Evolutionary conservation across 2,888 invertebrate genomes (phyloP).

Genomic region (Netelia fuscicornis): DNA sequence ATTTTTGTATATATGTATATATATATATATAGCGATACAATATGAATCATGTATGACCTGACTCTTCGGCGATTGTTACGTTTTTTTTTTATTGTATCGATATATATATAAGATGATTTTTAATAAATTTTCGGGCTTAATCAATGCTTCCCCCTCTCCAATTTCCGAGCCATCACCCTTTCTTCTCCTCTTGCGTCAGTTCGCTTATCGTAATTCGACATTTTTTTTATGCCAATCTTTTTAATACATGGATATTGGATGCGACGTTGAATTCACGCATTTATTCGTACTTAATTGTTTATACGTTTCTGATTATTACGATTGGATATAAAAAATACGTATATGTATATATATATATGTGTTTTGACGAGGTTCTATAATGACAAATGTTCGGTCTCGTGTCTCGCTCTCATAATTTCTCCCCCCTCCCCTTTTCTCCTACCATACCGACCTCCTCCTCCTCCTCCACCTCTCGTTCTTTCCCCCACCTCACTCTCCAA

Average conservation of each 20-base stretch:
- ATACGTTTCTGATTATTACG: conserved; percentile 15
- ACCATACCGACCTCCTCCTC: conserved; percentile 27
- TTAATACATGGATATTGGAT: conserved; percentile 26
- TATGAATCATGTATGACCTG: conserved; percentile 33
- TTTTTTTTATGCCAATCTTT: conserved; percentile 22
- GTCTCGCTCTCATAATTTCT: conserved; percentile 43
- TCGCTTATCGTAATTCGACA: conserved; percentile 23
- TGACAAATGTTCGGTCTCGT: conserved; percentile 39
- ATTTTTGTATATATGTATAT: no score
- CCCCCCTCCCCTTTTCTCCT: conserved; percentile 1
- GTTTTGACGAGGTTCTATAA: conserved; percentile 5
- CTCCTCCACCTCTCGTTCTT: conserved; percentile 34
- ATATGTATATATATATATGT: conserved; percentile 8
- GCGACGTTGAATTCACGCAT: background rate
- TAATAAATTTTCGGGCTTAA: conserved; percentile 29
- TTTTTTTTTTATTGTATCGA: conserved; percentile 42
- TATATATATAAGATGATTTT: conserved; percentile 2
- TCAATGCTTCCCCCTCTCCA: conserved; percentile 23
- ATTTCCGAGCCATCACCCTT: background rate
- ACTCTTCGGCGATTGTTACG: no score
- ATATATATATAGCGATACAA: conserved; percentile 44
- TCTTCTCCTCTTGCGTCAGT: conserved; percentile 11
- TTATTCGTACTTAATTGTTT: background rate
- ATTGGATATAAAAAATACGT: conserved; percentile 14
- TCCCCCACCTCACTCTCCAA: conserved; percentile 50